phyloP scores from a whole-genome alignment of 2,888 invertebrate species.

The Adineta ricciae region DNA sequence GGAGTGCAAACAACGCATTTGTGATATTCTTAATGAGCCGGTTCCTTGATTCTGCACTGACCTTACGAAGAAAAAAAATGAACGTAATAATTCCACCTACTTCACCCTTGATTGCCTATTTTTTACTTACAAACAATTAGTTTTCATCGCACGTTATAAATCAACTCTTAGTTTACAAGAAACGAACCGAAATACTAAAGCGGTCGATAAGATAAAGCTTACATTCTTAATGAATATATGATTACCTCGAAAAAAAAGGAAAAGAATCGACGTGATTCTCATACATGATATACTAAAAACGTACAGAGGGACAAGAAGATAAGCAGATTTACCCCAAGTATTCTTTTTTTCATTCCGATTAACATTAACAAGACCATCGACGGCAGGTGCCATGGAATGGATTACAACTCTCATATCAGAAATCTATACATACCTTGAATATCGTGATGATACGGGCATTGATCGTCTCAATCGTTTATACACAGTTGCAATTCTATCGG shows the following conservation, averaged over 20 bases:
- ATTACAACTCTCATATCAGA: not conserved
- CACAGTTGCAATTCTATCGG: not conserved
- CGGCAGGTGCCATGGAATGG: not conserved
- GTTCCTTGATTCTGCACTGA: too few relatives aligned
- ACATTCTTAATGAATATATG: not conserved
- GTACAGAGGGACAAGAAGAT: not conserved
- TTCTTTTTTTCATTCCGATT: not conserved
- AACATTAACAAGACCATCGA: too few relatives aligned
- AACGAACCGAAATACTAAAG: not conserved
- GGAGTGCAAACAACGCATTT: too few relatives aligned
- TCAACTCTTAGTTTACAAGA: not conserved
- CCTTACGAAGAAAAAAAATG: too few relatives aligned
- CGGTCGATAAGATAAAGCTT: not conserved
- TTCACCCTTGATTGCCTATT: too few relatives aligned
- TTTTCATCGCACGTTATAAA: not conserved
- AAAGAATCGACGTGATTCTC: not conserved
- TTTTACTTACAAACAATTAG: too few relatives aligned
- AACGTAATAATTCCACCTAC: too few relatives aligned
- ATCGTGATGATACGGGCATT: not conserved
- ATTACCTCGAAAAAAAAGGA: not conserved
- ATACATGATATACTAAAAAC: not conserved
- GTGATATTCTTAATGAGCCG: too few relatives aligned
- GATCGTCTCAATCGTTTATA: conserved; percentile 6
- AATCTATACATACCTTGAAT: not conserved
- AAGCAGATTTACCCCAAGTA: not conserved